Base-by-base conservation (phyloP, 2,797 vertebrate species). In the Gorsachius magnificus region DNA sequence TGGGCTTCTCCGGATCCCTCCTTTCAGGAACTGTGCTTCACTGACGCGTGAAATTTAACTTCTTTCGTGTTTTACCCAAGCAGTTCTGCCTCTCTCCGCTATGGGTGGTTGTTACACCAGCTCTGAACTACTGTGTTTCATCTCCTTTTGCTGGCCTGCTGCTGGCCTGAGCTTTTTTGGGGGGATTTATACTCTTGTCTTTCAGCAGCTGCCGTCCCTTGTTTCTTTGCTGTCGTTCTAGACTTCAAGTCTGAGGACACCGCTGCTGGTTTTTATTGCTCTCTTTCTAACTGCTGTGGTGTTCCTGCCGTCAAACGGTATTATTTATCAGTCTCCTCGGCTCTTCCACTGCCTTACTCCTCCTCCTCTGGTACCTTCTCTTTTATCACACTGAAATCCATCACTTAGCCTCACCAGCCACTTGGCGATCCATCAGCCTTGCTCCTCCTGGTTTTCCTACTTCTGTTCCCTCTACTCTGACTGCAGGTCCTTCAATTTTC, bases 181-280 rank as follows among this genome's bases (percentile, higher is more conserved):
- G 60, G 63, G 35, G 50, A 54, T 86, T 95, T 78, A 69, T 31
- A 21, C 50, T 33, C 7, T 36, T 76, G 45, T 71, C 71, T 88
- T 94, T 91, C 79, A 70, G 85, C 87, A 96, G 79, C 87, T 94
- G 69, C 57, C 26, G 29, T 75, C 26, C 54, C 43, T 63, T 64
- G 26, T 77, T 91, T 81, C 57, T 80, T 61, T 82, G 51, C 61
- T 63, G 61, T 95, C 54, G 33, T 88, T 95, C 35, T 33, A 69
- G 58, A 38, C 20, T 82, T 94, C 64, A 5, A 76, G 63, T 91
- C 91, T 83, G 50, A 38, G 65, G 61, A 43, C 51, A 29, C 24
- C 18, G 3, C 65, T 58, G 61, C 43, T 95, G 76, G 51, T 86
- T 95, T 91, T 88, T 54, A 76, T 72, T 76, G 65, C 65, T 81